A percentile compares a stretch with the other conserved stretches of the same genome.
These are phyloP conservation scores for Charaxes varanes DNA, from an alignment of 1,140 invertebrate genomes.

Conservation along the genomic window DNA sequence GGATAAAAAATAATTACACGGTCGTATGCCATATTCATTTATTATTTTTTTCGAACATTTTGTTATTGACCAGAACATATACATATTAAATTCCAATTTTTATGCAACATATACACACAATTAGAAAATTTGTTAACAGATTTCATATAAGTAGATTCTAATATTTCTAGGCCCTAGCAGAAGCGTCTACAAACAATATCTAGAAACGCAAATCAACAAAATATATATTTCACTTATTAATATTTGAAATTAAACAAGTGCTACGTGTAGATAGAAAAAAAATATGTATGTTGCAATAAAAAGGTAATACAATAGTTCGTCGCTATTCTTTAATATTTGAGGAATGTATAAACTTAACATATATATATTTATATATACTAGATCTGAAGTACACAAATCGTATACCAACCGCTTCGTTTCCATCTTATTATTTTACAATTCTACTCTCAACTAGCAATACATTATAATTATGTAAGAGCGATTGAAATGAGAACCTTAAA, in stretches of 20 bases:
- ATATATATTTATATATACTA: too few species aligned
- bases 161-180: conserved; percentile 22
- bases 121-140: conserved; percentile 14
- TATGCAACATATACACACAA: conserved; percentile 60
- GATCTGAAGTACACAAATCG: neutral
- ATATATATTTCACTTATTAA: too few species aligned
- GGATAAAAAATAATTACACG: conserved; percentile 21
- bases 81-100: conserved; percentile 11
- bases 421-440: neutral
- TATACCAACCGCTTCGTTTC: neutral
- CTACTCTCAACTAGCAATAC: neutral
- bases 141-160: conserved; percentile 6
- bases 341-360: conserved; percentile 53
- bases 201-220: too few species aligned
- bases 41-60: conserved; percentile 45
- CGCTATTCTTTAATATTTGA: too few species aligned
- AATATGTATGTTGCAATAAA: too few species aligned
- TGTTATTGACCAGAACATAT: conserved; percentile 26
- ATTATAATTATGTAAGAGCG: neutral
- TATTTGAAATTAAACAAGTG: too few species aligned
- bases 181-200: conserved; percentile 18
- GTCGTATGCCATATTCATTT: conserved; percentile 44
- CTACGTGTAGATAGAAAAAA: too few species aligned
- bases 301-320: too few species aligned
- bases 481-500: neutral